phyloP scores from a whole-genome alignment of 2,888 invertebrate species.

The Lepidocyrtinus sp. region DNA sequence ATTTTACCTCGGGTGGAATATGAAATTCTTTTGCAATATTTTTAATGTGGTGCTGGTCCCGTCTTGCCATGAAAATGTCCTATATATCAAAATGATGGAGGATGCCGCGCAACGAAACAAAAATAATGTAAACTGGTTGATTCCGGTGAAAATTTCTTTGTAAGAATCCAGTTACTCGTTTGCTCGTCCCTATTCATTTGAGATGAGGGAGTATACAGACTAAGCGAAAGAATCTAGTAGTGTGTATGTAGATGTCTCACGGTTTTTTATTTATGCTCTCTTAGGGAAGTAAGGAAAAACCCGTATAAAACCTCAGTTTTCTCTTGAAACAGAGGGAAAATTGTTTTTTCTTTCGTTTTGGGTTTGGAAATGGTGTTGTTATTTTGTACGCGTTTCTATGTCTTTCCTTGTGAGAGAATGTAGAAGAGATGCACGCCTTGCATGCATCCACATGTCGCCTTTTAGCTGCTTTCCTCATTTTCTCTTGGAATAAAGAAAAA shows the following conservation, averaged over 20 bases:
- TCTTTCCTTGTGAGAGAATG: not conserved
- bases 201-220: not conserved
- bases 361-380: not conserved
- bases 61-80: not conserved
- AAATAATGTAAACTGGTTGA: not conserved
- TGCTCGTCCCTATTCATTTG: not conserved
- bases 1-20: no score
- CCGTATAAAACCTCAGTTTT: not conserved
- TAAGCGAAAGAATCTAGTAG: not conserved
- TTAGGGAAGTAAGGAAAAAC: not conserved
- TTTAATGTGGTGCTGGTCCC: no score
- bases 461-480: not conserved
- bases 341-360: not conserved
- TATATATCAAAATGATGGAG: not conserved
- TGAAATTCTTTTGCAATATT: no score
- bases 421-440: not conserved
- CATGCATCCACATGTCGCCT: not conserved
- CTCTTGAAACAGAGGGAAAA: not conserved
- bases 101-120: not conserved
- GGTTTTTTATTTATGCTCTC: not conserved
- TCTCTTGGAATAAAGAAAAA: not conserved
- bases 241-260: not conserved
- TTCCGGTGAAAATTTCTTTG: not conserved
- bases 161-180: not conserved
- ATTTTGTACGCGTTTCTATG: not conserved